Evolutionary conservation across 1,140 invertebrate species (phyloP), one percentile per base, ranked within the genome.

Genomic region (Phymastichus coffea): DNA sequence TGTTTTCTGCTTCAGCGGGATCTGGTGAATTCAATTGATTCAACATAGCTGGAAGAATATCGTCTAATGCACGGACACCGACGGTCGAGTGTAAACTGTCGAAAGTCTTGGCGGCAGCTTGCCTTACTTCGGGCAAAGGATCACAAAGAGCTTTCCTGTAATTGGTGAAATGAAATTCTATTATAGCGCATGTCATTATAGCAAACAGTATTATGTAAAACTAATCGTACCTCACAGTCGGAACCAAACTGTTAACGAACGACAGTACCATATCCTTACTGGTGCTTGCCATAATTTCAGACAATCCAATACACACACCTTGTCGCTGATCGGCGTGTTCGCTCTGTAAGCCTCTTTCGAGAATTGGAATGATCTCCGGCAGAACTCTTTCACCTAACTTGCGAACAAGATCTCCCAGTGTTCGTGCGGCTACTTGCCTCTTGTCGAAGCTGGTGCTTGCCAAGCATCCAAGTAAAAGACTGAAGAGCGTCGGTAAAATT

Each of bases 301-400:
- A 94, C 1, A 99, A 82, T 4, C 97, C 97, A 74, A 99, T 98
- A 76, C 97, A 98, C 10, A 99, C 97, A 67, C 97, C 97, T 80
- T 99, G 94, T 25, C 97, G 82, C 77, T 98, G 94, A 80, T 98
- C 96, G 8, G 93, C 77, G 44, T 91, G 85, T 44, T 94, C 88
- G 1, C 94, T 97, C 66, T 95, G 88, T 38, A 99, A 80, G 1
- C 96, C 95, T 60, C 87, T 85, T 78, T 99, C 95, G 40, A 99
- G 80, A 71, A 99, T 98, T 0, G 97, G 97, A 72, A 99, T 96
- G 43, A 99, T 98, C 81, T 98, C 96, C 0, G 95, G 96, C 57
- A 99, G 72, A 9, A 99, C 95, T 63, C 97, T 85, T 81, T 99
- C 97, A 19, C 98, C 98, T 35, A 99, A 80, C 84, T 99, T 99